Base-by-base conservation (phyloP, 2,888 invertebrate species). In the Galerucella pusilla region DNA sequence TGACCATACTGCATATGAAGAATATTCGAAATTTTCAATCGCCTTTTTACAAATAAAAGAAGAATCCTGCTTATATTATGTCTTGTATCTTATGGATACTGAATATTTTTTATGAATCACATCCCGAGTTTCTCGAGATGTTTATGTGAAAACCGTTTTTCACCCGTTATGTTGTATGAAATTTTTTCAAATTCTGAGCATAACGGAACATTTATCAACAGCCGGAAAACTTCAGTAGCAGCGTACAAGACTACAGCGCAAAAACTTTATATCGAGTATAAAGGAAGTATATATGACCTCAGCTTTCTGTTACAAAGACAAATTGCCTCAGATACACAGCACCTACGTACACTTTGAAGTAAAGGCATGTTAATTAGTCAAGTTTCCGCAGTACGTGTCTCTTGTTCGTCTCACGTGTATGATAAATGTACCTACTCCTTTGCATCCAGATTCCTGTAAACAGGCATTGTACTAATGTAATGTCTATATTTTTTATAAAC, bases 311-410 rank as follows among this genome's bases (percentile, higher is more conserved):
- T 68, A 73, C 73, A 73, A 68, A 68, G 73, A 73, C 68, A 68
- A 73, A 73, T 73, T 73, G 63, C 73, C 73, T 68, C 42, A 45
- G 35, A 68, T 68, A 68, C 66, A 66, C 35, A 20, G 57, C 52
- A 73, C 42, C 59, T 61, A 73, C 68, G 52, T 60, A 64, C n/a
- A 66, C 73, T 73, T 73, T 68, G 68, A 73, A 68, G 73, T 68
- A 52, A 67, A 63, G 54, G 46, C 16, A 54, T 60, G 73, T 73
- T 73, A 73, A 73, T 73, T 73, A 73, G 73, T 73, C 73, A 73
- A 67, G 73, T 73, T 73, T 68, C 68, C 73, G 42, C 49, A 52
- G 61, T 65, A 65, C 71, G 61, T 10, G 71, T 71, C 64, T 71
- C 65, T 28, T 16, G 16, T 71, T 71, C 49, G 67, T 49, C 68